Evolutionary conservation across 1,140 invertebrate genomes (phyloP).

Genomic region (Littorina saxatilis): DNA sequence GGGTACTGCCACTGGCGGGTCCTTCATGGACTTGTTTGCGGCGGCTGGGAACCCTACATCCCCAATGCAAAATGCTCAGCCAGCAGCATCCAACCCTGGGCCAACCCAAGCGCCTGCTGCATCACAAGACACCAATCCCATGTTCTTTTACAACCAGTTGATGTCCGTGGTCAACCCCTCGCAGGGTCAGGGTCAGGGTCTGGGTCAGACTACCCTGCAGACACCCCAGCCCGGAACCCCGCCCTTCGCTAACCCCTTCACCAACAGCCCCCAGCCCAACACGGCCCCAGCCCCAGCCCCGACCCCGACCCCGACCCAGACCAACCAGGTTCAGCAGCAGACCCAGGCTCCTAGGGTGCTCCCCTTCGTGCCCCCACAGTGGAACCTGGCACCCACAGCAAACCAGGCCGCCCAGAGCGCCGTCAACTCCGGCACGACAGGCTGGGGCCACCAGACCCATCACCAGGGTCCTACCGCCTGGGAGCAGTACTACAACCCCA

Average conservation of each 20-base stretch:
- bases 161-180: not conserved
- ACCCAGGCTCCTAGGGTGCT: not conserved
- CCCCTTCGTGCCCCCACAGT: slow-evolving; percentile 2
- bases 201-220: too few relatives aligned
- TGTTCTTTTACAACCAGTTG: not conserved
- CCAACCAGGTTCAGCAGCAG: too few relatives aligned
- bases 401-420: not conserved
- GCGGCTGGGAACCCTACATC: too few relatives aligned
- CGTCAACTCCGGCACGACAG: not conserved
- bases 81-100: not conserved
- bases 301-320: too few relatives aligned
- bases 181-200: not conserved
- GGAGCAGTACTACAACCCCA: not conserved
- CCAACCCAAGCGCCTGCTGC: not conserved
- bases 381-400: not conserved
- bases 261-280: too few relatives aligned
- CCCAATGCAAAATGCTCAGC: not conserved
- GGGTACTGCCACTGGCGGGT: not conserved
- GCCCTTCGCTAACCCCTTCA: too few relatives aligned
- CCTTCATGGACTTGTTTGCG: slow-evolving; percentile 22
- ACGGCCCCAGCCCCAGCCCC: too few relatives aligned
- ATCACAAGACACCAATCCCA: not conserved
- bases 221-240: too few relatives aligned
- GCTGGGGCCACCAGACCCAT: not conserved
- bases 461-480: not conserved